phyloP scores from a whole-genome alignment of 2,797 vertebrate genomes.

The Apodemus agrarius region DNA sequence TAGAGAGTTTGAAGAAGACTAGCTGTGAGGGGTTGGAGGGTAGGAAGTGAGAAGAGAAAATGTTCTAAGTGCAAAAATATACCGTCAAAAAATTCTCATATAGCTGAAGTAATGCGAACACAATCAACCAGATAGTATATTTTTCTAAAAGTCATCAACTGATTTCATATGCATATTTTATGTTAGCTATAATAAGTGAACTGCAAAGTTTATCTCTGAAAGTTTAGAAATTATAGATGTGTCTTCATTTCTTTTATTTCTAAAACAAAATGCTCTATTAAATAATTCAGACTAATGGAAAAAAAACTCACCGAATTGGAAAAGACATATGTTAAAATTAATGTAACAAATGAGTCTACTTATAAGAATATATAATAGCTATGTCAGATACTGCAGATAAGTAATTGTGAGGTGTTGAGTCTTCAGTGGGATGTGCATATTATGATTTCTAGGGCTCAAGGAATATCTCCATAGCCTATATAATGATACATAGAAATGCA shows the following conservation, averaged over 20 bases:
- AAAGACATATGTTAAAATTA: neutral
- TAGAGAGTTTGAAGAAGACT: neutral
- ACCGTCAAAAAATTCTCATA: neutral
- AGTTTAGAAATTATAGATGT: neutral
- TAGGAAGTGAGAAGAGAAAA: neutral
- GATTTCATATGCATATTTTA: neutral
- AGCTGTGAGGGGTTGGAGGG: accelerated
- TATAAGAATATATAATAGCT: neutral
- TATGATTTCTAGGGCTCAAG: neutral
- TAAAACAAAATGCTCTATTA: neutral
- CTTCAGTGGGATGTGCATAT: neutral
- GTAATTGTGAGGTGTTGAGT: neutral
- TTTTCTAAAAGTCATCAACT: neutral
- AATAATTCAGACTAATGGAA: neutral
- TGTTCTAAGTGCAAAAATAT: neutral
- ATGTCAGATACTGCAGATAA: neutral
- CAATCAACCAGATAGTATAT: neutral
- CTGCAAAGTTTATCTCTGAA: neutral
- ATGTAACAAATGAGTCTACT: neutral
- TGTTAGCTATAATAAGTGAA: neutral
- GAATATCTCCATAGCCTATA: neutral
- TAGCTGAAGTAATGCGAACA: neutral
- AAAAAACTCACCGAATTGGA: neutral
- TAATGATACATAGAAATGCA: neutral
- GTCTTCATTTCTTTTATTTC: neutral